A percentile compares a stretch with the other conserved stretches of the same genome.
Conservation (phyloP, 2,797 vertebrate species). For the Acomys russatus region DNA sequence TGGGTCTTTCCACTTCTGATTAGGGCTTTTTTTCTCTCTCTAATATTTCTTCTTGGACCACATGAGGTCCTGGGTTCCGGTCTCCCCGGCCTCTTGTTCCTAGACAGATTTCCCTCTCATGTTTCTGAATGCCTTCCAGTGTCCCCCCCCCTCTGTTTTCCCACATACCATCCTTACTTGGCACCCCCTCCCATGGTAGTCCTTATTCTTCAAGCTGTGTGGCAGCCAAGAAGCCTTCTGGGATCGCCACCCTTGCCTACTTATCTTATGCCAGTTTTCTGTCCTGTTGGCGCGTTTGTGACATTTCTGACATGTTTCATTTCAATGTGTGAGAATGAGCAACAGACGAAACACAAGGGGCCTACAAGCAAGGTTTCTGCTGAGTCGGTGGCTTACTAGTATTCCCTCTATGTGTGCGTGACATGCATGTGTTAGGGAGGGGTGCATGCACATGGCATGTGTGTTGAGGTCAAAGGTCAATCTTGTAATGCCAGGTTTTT, state of each 20-base stretch:
- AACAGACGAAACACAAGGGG: not conserved
- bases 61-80: not conserved
- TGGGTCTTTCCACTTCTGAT: not conserved
- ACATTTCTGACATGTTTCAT: constrained; percentile 41
- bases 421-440: not conserved
- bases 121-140: too few relatives aligned
- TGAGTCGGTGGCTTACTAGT: not conserved
- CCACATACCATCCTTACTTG: not conserved
- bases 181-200: not conserved
- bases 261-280: not conserved
- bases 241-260: not conserved
- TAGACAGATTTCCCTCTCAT: not conserved
- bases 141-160: not conserved
- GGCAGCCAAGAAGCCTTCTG: not conserved
- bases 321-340: constrained; percentile 2
- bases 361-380: not conserved
- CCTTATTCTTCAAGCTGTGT: not conserved
- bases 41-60: not conserved
- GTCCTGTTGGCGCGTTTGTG: not conserved
- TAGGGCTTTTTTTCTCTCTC: not conserved
- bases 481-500: not conserved
- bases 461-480: not conserved
- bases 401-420: not conserved
- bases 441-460: not conserved
- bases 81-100: not conserved